Percentiles rank a stretch among this genome's conserved stretches.
Evolutionary conservation across 1,140 invertebrate genomes (phyloP).

Genomic region (Steinernema feltiae): DNA sequence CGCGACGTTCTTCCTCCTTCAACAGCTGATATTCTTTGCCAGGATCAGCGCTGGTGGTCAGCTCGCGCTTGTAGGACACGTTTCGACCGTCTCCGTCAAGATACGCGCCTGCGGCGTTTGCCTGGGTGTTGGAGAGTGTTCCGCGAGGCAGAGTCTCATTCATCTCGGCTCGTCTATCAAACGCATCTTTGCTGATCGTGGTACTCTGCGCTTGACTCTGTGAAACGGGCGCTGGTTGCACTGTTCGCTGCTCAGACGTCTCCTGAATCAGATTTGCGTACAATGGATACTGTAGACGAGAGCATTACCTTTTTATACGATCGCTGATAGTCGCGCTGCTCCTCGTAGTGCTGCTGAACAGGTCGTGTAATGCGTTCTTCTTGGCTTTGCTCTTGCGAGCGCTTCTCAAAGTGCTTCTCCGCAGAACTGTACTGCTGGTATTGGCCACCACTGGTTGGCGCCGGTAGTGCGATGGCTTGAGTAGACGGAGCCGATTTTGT

Average conservation of each 20-base stretch:
- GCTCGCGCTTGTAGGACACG: conserved; percentile 44
- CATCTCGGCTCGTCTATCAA: conserved; percentile 43
- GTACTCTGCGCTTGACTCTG: background rate
- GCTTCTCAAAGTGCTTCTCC: background rate
- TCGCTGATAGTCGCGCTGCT: conserved; percentile 26
- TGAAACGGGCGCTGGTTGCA: background rate
- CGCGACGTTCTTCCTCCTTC: conserved; percentile 47
- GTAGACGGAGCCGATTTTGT: background rate
- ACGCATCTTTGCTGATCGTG: conserved; percentile 24
- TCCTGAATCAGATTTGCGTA: conserved; percentile 24
- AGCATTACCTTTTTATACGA: conserved; percentile 31
- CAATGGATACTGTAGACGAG: too few species aligned
- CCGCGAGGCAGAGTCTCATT: conserved; percentile 43
- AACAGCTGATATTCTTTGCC: conserved; percentile 41
- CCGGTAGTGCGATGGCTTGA: background rate
- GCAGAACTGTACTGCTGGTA: conserved; percentile 2
- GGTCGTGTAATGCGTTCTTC: background rate
- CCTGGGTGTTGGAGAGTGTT: conserved; percentile 39
- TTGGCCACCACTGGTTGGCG: background rate
- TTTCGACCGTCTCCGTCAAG: conserved; percentile 40
- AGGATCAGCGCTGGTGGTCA: conserved; percentile 46
- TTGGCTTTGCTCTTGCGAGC: background rate
- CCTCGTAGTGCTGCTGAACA: conserved; percentile 7
- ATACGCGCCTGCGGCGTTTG: conserved; percentile 41
- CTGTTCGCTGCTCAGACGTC: conserved; percentile 25